Base-by-base conservation (phyloP, 2,113 vertebrate genomes). In the Paradisaea rubra region DNA sequence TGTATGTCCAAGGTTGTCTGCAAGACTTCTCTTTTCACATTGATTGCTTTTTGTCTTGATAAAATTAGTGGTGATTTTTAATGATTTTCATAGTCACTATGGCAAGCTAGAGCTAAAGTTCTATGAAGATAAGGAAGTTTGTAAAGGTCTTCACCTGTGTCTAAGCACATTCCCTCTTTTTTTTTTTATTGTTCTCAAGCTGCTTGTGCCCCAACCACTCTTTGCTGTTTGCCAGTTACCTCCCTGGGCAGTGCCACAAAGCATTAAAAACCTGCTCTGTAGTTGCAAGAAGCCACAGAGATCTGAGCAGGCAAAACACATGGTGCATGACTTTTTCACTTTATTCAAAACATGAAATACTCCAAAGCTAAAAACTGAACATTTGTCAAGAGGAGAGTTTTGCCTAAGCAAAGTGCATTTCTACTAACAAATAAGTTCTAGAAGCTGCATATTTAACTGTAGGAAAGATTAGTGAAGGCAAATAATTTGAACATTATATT, bases 321-420 rank as follows among this genome's bases (percentile, higher is more conserved):
- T 4, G 5, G 8, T 35, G 19, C 31, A 42, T 39, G 30, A 21
- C 19, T 49, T 72, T 49, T 91, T 60, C 35, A 17, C 64, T 76
- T 83, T 37, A 69, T 76, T 35, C 8, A 53, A 41, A 52, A 44
- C 10, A 18, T 65, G 84, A 69, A 72, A 27, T 69, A 31, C 4
- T 37, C 15, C 13, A 71, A 21, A 0, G 0, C 12, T 59, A 19
- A 50, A 86, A 54, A 5, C 4, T 5, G 13, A 65, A 45, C 7
- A 19, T 57, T 49, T 86, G 15, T 69, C 54, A 70, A 52, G 87
- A 68, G 42, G 33, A 24, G 68, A 69, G 3, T 59, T 64, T 76
- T 80, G 24, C 44, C 35, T 76, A 49, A 65, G 52, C 7, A 49
- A 52, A 5, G 6, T 41, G 9, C 3, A 19, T 69, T 86, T 86